These are phyloP conservation scores for Crocidura indochinensis DNA, from an alignment of 2,797 vertebrate species.

Conservation along the genomic window DNA sequence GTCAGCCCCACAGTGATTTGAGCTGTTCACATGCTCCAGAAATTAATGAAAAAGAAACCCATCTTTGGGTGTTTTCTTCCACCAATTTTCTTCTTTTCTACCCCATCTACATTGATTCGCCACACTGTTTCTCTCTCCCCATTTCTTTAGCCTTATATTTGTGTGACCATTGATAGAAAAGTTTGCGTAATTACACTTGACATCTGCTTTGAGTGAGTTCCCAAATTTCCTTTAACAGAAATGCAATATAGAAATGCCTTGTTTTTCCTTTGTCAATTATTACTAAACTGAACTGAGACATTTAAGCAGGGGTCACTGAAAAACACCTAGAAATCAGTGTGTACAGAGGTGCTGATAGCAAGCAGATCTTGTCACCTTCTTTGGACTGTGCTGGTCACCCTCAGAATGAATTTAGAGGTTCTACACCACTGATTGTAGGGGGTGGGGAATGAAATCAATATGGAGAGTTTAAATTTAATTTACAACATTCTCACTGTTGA, in stretches of 20 bases:
- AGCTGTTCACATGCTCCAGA: slow-evolving; percentile 41
- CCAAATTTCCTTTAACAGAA: background rate
- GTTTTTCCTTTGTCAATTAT: slow-evolving; percentile 28
- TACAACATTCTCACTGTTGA: slow-evolving; percentile 40
- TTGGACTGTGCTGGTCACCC: too few relatives aligned
- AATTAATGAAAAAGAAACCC: slow-evolving; percentile 31
- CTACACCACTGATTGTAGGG: too few relatives aligned
- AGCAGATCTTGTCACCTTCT: too few relatives aligned
- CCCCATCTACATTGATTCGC: background rate
- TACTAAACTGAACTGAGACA: slow-evolving; percentile 29
- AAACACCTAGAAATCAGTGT: background rate
- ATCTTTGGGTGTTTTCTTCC: background rate
- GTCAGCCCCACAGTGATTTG: background rate
- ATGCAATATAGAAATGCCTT: slow-evolving; percentile 51
- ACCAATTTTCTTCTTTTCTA: background rate
- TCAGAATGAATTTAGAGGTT: too few relatives aligned
- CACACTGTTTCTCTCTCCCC: slow-evolving; percentile 12
- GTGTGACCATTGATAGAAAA: slow-evolving; percentile 31
- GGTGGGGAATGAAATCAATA: background rate
- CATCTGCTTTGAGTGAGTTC: slow-evolving; percentile 54
- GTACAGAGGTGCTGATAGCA: too few relatives aligned
- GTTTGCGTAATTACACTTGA: slow-evolving; percentile 32
- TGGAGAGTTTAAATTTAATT: slow-evolving; percentile 57
- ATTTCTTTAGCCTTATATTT: slow-evolving; percentile 35
- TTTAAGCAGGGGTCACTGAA: slow-evolving; percentile 38